Conservation (phyloP, 2,797 vertebrate genomes). For the Clarias fuscus region DNA sequence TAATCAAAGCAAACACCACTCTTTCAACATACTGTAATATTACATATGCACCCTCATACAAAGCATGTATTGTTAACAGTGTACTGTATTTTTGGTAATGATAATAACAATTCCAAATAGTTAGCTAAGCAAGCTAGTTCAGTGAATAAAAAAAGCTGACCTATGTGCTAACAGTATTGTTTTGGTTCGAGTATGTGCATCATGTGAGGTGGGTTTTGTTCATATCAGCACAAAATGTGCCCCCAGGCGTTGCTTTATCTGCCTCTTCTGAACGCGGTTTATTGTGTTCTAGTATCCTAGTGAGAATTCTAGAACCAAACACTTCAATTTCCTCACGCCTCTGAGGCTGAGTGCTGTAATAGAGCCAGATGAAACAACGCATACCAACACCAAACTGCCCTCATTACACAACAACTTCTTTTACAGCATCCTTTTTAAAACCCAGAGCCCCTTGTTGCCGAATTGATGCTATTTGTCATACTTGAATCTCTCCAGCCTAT, state of each 20-base stretch:
- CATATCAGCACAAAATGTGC: slow-evolving; percentile 26
- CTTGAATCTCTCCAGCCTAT: slow-evolving; percentile 38
- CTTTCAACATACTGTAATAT: not conserved
- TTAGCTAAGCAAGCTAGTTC: not conserved
- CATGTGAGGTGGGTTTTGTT: slow-evolving; percentile 2
- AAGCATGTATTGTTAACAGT: not conserved
- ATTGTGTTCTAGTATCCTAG: slow-evolving; percentile 17
- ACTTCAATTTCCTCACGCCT: slow-evolving; percentile 4
- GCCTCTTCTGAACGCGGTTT: not conserved
- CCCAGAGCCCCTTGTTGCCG: slow-evolving; percentile 21
- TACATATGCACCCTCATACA: not conserved
- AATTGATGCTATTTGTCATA: slow-evolving; percentile 35
- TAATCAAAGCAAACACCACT: not conserved
- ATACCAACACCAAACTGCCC: slow-evolving; percentile 14
- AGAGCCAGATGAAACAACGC: slow-evolving; percentile 6
- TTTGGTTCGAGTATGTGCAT: not conserved
- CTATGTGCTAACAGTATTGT: not conserved
- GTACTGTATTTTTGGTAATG: not conserved
- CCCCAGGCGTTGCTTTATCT: slow-evolving; percentile 12
- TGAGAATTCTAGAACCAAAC: slow-evolving; percentile 5
- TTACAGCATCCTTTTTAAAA: not conserved
- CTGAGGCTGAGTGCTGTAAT: slow-evolving; percentile 8
- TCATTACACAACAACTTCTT: not conserved
- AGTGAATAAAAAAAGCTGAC: not conserved
- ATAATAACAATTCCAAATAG: not conserved